phyloP scores from a whole-genome alignment of 2,888 invertebrate species.

The Eupithecia insigniata region DNA sequence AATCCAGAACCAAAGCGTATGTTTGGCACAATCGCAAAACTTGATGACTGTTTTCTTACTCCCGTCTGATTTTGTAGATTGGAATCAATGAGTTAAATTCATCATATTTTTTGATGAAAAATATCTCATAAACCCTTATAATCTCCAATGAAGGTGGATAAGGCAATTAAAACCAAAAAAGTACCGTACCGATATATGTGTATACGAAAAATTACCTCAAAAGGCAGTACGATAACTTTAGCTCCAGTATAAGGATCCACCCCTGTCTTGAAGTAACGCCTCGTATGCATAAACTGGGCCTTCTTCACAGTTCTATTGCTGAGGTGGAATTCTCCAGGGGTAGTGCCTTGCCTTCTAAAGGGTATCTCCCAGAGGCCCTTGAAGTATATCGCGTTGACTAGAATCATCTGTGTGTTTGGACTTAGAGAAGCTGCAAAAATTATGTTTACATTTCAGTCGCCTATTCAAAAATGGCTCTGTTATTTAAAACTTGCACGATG shows the following conservation, averaged over 20 bases:
- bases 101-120: too few relatives aligned
- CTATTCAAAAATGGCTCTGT: not conserved
- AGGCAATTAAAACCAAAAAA: too few relatives aligned
- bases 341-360: slow-evolving; percentile 85
- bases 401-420: slow-evolving; percentile 83
- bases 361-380: slow-evolving; percentile 88
- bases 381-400: slow-evolving; percentile 89
- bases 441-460: slow-evolving; percentile 6
- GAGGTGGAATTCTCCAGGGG: slow-evolving; percentile 80
- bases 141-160: too few relatives aligned
- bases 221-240: slow-evolving; percentile 86
- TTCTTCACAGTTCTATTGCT: slow-evolving; percentile 66
- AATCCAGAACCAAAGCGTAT: too few relatives aligned
- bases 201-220: slow-evolving; percentile 84
- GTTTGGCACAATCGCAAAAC: too few relatives aligned
- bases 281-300: slow-evolving; percentile 86
- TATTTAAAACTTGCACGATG: not conserved
- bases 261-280: slow-evolving; percentile 80
- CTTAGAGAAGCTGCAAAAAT: slow-evolving; percentile 75
- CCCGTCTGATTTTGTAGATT: too few relatives aligned
- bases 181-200: too few relatives aligned
- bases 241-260: slow-evolving; percentile 82
- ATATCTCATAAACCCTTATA: too few relatives aligned
- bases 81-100: too few relatives aligned
- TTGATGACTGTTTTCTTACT: too few relatives aligned